Base-by-base conservation (phyloP, 2,888 invertebrate species). In the Myopa tessellatipennis region DNA sequence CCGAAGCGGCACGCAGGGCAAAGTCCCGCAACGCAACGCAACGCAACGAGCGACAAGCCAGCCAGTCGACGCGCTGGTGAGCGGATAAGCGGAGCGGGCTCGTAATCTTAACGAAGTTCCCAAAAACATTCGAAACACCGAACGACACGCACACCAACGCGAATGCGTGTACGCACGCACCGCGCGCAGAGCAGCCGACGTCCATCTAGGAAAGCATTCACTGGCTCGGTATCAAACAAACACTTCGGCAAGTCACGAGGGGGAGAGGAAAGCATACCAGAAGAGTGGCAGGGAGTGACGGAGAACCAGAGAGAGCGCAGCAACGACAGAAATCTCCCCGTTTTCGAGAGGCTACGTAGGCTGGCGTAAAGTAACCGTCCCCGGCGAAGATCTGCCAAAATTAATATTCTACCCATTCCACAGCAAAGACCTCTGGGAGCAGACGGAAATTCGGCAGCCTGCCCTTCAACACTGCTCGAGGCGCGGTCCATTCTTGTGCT, bases 51-150 rank as follows among this genome's bases (percentile, higher is more conserved):
- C 71, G 72, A 52, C 74, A 72, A 40, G 78, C 55, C 52, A 55
- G 67, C 36, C 6, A 61, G 40, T 38, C 52, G 26, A 80, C 77
- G 77, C 58, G 60, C 77, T 77, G 77, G 80, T 82, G 81, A 82
- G 84, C 82, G 83, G 85, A 83, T 81, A 83, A 80, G 82, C 78
- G 63, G 61, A 69, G 65, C 74, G 77, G 69, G 55, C 74, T 74
- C 79, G 38, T 78, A 75, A 75, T 75, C 75, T 69, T 67, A 34
- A 69, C 58, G 68, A 74, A 74, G 75, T 69, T 69, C 68, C 75
- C 75, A 45, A 74, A 74, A 74, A n/a, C 45, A 45, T 18, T 52
- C 67, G 16, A 26, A 34, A 68, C 26, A 58, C 1, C 40, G 16
- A 58, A 58, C 4, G 36, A n/a, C 18, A 58, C 34, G n/a, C 50